Evolutionary conservation across 2,888 invertebrate genomes (phyloP).

Genomic region (Phengaris alcon): DNA sequence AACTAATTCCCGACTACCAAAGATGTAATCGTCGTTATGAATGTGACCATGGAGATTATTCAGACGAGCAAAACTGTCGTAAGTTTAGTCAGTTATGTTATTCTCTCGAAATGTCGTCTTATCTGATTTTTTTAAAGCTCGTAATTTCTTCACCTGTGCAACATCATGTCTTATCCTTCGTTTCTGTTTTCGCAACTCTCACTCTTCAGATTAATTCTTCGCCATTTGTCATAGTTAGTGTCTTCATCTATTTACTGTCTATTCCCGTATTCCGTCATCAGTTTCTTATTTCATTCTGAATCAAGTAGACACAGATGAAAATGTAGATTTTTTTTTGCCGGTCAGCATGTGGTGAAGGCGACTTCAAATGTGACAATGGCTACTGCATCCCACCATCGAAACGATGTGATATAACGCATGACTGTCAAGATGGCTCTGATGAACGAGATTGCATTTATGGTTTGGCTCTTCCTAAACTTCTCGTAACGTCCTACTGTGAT

Average conservation of each 20-base stretch:
- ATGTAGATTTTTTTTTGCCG: slow-evolving; percentile 74
- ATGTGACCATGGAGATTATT: slow-evolving; percentile 82
- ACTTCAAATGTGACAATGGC: slow-evolving; percentile 83
- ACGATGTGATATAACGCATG: slow-evolving; percentile 76
- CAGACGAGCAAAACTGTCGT: slow-evolving; percentile 89
- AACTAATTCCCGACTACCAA: slow-evolving; percentile 76
- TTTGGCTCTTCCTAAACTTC: slow-evolving; percentile 55
- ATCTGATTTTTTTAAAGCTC: slow-evolving; percentile 29
- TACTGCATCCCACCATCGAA: slow-evolving; percentile 79
- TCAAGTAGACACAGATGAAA: slow-evolving; percentile 36
- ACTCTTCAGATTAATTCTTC: slow-evolving; percentile 24
- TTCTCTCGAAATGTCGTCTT: slow-evolving; percentile 31
- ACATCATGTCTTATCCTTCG: slow-evolving; percentile 22
- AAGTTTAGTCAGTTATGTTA: slow-evolving; percentile 64
- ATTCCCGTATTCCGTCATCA: slow-evolving; percentile 21
- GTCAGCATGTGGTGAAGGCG: slow-evolving; percentile 70
- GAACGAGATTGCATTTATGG: slow-evolving; percentile 77
- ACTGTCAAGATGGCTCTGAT: slow-evolving; percentile 81
- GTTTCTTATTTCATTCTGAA: slow-evolving; percentile 31
- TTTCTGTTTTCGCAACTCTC: not conserved
- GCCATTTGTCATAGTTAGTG: slow-evolving; percentile 28
- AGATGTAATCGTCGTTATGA: slow-evolving; percentile 83
- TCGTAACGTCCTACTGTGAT: slow-evolving; percentile 15
- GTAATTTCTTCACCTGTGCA: slow-evolving; percentile 25
- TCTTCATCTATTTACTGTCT: slow-evolving; percentile 32